A percentile compares a stretch with the other conserved stretches of the same genome.
phyloP scores from a whole-genome alignment of 2,797 vertebrate genomes.

The Myotis findleyi region DNA sequence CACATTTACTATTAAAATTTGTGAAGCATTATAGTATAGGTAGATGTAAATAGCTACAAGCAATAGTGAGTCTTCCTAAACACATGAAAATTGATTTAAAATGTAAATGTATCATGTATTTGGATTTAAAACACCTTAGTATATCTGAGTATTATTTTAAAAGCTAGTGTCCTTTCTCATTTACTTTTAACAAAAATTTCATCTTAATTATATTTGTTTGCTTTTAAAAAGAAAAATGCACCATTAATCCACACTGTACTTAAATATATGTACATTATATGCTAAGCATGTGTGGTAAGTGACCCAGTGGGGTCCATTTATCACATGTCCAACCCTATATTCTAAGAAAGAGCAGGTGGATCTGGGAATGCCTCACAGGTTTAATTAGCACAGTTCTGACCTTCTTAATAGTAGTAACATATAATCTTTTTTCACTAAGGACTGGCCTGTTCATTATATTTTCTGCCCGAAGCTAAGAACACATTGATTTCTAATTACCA shows the following conservation, averaged over 20 bases:
- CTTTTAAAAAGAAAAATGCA: background rate
- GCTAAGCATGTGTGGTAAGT: background rate
- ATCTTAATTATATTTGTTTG: background rate
- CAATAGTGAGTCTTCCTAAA: background rate
- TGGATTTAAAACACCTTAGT: background rate
- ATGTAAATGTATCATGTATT: background rate
- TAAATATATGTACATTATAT: background rate
- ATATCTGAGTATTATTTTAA: background rate
- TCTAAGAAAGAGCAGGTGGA: conserved; percentile 46
- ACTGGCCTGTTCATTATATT: conserved; percentile 81
- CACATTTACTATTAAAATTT: background rate
- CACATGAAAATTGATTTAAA: background rate
- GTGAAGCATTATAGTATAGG: background rate
- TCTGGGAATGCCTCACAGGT: conserved; percentile 74
- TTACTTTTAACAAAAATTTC: background rate
- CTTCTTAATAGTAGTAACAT: conserved; percentile 83
- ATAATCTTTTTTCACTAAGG: conserved; percentile 79
- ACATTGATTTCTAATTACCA: conserved; percentile 84
- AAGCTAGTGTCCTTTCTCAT: background rate
- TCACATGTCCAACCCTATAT: background rate
- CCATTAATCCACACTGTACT: background rate
- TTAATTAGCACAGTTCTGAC: conserved; percentile 82
- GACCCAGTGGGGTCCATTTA: background rate
- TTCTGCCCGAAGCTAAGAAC: conserved; percentile 75
- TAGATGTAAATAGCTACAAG: background rate